Conservation (phyloP, 2,113 vertebrate species). For the Python bivittatus region DNA sequence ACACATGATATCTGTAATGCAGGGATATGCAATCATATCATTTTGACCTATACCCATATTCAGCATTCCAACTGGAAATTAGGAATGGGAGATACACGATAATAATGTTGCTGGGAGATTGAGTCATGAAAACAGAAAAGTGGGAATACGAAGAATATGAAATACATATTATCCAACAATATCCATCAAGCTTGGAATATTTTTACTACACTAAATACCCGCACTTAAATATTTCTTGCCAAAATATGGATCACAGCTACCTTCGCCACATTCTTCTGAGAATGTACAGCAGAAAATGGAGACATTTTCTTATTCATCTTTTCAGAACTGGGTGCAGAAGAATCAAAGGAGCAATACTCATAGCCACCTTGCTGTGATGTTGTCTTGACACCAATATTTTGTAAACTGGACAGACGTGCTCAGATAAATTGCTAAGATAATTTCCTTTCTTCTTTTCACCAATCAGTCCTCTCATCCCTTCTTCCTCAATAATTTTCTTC, state of each 20-base stretch:
- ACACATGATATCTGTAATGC: background rate
- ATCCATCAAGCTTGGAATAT: background rate
- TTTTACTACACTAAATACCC: background rate
- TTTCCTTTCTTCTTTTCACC: background rate
- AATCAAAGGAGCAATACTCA: background rate
- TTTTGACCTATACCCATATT: too few relatives aligned
- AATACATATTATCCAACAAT: background rate
- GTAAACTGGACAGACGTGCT: background rate
- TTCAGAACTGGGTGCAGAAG: background rate
- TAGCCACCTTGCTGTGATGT: background rate
- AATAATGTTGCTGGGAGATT: too few relatives aligned
- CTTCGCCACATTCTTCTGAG: background rate
- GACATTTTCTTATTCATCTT: background rate
- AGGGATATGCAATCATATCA: background rate
- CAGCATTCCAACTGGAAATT: too few relatives aligned
- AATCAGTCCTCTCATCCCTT: background rate
- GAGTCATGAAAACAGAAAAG: too few relatives aligned
- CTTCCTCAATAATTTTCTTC: background rate
- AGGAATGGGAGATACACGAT: too few relatives aligned
- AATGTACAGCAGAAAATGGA: background rate
- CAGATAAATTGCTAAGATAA: background rate
- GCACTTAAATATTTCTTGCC: background rate
- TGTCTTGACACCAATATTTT: background rate
- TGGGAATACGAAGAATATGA: background rate
- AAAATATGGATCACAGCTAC: background rate